Conservation (phyloP, 2,888 invertebrate genomes). For the Yponomeuta evonymella region DNA sequence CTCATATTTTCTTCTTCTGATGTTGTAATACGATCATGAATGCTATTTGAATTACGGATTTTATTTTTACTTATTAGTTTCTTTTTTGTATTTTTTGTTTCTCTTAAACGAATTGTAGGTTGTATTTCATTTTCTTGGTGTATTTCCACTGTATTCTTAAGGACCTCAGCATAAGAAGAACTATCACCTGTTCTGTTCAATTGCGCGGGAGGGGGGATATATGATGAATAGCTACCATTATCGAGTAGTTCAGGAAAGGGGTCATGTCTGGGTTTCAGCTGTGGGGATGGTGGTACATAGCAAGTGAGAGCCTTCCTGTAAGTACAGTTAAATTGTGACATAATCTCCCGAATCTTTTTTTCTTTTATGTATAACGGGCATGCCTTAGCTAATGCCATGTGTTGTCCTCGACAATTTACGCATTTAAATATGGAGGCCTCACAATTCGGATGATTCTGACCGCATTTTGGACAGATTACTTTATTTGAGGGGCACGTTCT, state of each 20-base stretch:
- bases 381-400: conserved; percentile 6
- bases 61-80: no score
- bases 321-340: conserved; percentile 20
- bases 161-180: no score
- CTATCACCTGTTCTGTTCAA: not conserved
- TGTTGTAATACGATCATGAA: no score
- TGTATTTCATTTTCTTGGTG: no score
- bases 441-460: conserved; percentile 12
- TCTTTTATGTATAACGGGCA: conserved; percentile 11
- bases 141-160: no score
- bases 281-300: conserved; percentile 7
- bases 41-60: not conserved
- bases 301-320: conserved; percentile 18
- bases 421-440: conserved; percentile 15
- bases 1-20: not conserved
- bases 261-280: no score
- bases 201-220: no score
- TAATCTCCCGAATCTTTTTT: conserved; percentile 4
- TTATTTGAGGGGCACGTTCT: conserved; percentile 17
- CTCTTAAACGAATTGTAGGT: no score
- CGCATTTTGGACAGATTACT: conserved; percentile 21
- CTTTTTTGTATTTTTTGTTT: no score
- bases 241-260: no score
- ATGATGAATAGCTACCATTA: no score
- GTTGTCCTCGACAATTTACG: conserved; percentile 22